Conservation (phyloP, 2,113 vertebrate species). For the Cathartes aura region DNA sequence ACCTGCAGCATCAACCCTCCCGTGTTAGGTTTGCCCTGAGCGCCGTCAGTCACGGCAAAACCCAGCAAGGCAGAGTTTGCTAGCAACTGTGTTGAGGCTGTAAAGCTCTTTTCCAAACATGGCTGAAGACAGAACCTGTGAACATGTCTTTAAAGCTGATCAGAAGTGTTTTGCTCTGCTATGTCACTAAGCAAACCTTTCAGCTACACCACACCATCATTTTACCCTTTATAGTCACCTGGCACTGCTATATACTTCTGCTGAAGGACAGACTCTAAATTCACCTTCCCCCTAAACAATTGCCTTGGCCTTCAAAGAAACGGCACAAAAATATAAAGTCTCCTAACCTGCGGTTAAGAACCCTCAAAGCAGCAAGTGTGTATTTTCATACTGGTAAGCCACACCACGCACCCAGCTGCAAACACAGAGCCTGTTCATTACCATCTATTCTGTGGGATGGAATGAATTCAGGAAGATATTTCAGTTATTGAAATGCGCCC, state of each 20-base stretch:
- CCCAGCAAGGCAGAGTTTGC: not conserved
- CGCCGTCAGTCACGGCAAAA: rapidly evolving
- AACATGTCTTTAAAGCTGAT: not conserved
- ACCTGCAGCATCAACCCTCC: not conserved
- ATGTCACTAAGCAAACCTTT: not conserved
- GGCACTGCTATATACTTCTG: not conserved
- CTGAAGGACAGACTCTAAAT: not conserved
- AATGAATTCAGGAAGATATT: not conserved
- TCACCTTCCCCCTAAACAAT: not conserved
- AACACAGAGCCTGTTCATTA: not conserved
- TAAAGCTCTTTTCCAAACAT: not conserved
- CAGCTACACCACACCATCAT: not conserved
- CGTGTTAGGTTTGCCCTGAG: not conserved
- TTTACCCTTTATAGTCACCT: not conserved
- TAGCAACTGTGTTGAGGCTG: not conserved
- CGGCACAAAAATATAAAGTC: not conserved
- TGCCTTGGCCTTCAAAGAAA: not conserved
- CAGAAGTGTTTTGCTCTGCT: not conserved
- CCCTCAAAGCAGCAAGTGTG: not conserved
- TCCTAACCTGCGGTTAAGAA: not conserved
- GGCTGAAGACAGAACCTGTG: not conserved
- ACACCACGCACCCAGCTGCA: not conserved
- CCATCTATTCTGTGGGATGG: not conserved
- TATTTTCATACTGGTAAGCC: not conserved
- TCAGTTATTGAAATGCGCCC: not conserved